Percentiles rank a stretch among this genome's conserved stretches.
These are phyloP conservation scores for Drosophila pullipes DNA, from an alignment of 2,888 invertebrate genomes.

Conservation along the genomic window DNA sequence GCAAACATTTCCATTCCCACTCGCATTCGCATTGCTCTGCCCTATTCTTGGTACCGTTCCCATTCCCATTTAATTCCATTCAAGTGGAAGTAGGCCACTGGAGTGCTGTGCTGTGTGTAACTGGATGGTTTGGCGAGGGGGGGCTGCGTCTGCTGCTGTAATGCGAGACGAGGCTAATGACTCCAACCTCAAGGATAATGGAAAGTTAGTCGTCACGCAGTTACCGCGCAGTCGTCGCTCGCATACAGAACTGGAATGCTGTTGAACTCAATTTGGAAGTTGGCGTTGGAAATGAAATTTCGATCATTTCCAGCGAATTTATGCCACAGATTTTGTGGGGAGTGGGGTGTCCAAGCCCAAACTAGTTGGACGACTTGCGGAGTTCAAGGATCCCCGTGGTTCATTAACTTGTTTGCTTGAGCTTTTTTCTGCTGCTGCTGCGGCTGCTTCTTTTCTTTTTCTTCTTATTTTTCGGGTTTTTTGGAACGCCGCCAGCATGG, in stretches of 20 bases:
- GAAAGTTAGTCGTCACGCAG: constrained; percentile 48
- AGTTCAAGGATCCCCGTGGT: constrained; percentile 74
- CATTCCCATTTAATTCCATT: constrained; percentile 48
- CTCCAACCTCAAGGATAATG: constrained; percentile 72
- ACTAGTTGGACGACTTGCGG: constrained; percentile 67
- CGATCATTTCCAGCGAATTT: constrained; percentile 78
- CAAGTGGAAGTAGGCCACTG: constrained; percentile 79
- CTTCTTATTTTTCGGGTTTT: constrained; percentile 21
- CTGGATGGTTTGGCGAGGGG: constrained; percentile 39
- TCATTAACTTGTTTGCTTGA: constrained; percentile 76
- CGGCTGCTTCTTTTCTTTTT: constrained; percentile 2
- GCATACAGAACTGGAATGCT: constrained; percentile 67
- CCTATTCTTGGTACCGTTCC: constrained; percentile 9
- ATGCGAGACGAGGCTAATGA: constrained; percentile 73
- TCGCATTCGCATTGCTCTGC: constrained; percentile 12
- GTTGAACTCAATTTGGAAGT: constrained; percentile 69
- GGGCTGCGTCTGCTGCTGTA: constrained; percentile 57
- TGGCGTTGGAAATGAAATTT: constrained; percentile 69
- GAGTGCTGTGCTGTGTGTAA: constrained; percentile 68
- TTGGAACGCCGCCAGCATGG: constrained; percentile 55
- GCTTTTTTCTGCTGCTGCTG: constrained; percentile 4
- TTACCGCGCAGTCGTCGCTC: constrained; percentile 1
- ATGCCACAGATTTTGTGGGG: constrained; percentile 68
- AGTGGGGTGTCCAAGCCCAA: constrained; percentile 34
- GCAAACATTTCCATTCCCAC: constrained; percentile 19